Evolutionary conservation across 2,888 invertebrate genomes (phyloP), one percentile per base, ranked within the genome.

Genomic region (Melanostoma scalare): DNA sequence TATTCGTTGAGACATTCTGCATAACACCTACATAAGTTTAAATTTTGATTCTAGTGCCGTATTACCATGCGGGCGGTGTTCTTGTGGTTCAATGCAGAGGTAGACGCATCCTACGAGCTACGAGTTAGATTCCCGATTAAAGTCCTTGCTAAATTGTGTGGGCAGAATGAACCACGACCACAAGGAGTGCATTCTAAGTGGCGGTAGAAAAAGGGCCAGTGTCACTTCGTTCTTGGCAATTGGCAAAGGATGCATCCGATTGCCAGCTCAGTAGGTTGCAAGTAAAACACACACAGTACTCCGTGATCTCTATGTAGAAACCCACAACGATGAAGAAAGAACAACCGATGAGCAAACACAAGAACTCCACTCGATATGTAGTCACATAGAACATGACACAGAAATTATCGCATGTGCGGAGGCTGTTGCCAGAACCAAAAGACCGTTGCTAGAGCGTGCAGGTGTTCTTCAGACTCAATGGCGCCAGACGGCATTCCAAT

Each of bases 391-490:
- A 79, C 84, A 75, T 71, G 79, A 46, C 56, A 69, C 60, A 44
- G 67, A 74, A 75, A 79, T 79, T 69, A 79, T 84, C 78, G 78
- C 84, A 84, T 78, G 79, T 71, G 79, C 79, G 79, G 84, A 84
- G 84, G 84, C 71, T 61, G 84, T 42, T 68, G 55, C 58, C 58
- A 75, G 84, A 84, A 84, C 71, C 42, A 38, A 74, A 20, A 20
- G 42, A 61, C 40, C 69, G 58, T 75, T n/a, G 77, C 56, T 60
- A 40, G 52, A 75, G 58, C 69, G 86, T 87, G 88, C 88, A 88
- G 88, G 88, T 88, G 88, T 88, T 88, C 88, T 87, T 82, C 87
- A 88, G 88, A 88, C 88, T 88, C 73, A 73, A 85, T 87, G 88
- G 88, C 88, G 88, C 88, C 88, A 87, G 74, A 78, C 82, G 73